Evolutionary conservation across 2,797 vertebrate genomes (phyloP).

Genomic region (Oryzias dopingdopingensis): DNA sequence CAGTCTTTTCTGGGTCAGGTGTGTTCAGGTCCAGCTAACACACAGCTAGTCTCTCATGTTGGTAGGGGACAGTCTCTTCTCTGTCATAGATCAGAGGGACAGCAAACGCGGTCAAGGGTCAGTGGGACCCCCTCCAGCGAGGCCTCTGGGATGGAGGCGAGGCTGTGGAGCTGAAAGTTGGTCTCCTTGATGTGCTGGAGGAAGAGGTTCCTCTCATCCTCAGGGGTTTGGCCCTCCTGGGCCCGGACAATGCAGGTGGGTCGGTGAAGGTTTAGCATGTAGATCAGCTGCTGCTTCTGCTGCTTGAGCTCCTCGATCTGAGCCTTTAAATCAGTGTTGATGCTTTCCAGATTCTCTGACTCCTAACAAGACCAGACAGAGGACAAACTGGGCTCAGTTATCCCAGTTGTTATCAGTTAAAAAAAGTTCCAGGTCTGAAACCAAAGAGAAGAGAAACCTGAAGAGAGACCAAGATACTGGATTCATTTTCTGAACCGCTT

Average conservation of each 20-base stretch:
- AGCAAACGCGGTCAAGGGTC: constrained; percentile 47
- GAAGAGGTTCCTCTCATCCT: constrained; percentile 95
- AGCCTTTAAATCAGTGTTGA: constrained; percentile 92
- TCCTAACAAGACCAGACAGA: constrained; percentile 73
- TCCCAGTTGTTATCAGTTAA: too few species aligned
- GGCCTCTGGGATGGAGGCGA: constrained; percentile 21
- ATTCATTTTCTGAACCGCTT: too few species aligned
- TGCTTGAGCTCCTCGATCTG: constrained; percentile 96
- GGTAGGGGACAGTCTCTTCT: background rate
- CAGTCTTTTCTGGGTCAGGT: too few species aligned
- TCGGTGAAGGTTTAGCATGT: constrained; percentile 97
- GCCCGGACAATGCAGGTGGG: constrained; percentile 97
- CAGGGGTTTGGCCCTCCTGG: constrained; percentile 92
- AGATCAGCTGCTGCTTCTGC: constrained; percentile 97
- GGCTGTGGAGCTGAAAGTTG: constrained; percentile 82
- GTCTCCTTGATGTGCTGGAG: constrained; percentile 95
- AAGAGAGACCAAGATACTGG: too few species aligned
- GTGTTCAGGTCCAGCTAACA: too few species aligned
- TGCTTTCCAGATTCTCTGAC: constrained; percentile 93
- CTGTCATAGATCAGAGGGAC: constrained; percentile 42
- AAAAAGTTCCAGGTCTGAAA: too few species aligned
- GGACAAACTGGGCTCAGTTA: too few species aligned
- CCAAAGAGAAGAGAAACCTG: too few species aligned
- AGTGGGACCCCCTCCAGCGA: constrained; percentile 22
- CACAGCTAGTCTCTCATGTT: constrained; percentile 3